Evolutionary conservation across 2,797 vertebrate species (phyloP).

Genomic region (Pteronotus mesoamericanus): DNA sequence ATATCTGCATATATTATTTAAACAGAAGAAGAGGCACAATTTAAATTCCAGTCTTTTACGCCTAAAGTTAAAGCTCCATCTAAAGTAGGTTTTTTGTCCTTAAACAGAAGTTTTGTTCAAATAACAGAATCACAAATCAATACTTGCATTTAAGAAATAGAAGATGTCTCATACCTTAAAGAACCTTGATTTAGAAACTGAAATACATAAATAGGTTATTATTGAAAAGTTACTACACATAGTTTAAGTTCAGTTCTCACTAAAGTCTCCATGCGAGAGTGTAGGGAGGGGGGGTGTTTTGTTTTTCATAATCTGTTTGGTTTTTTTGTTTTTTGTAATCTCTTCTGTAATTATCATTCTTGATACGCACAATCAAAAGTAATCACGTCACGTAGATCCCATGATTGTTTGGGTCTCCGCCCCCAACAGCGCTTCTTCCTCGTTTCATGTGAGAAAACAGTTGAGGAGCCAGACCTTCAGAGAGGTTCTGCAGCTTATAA

Average conservation of each 20-base stretch:
- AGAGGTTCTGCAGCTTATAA: accelerated
- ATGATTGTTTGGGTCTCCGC: neutral
- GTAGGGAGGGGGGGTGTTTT: too few relatives aligned
- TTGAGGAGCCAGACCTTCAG: neutral
- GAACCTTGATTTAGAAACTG: neutral
- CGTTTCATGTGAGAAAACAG: neutral
- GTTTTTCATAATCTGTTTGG: neutral
- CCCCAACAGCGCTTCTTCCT: neutral
- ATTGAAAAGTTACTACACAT: neutral
- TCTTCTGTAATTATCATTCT: neutral
- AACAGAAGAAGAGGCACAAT: neutral
- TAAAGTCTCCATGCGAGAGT: neutral
- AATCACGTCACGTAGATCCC: neutral
- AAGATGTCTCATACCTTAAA: neutral
- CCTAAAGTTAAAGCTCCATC: neutral
- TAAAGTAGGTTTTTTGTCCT: neutral
- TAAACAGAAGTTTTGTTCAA: neutral
- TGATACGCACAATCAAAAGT: neutral
- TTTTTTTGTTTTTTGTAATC: neutral
- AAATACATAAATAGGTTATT: neutral
- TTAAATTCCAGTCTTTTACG: neutral
- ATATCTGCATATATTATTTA: neutral
- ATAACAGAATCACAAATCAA: neutral
- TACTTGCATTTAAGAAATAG: neutral
- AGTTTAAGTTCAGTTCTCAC: neutral